These are phyloP conservation scores for Octomys mimax DNA, from an alignment of 2,797 vertebrate genomes.

Conservation along the genomic window DNA sequence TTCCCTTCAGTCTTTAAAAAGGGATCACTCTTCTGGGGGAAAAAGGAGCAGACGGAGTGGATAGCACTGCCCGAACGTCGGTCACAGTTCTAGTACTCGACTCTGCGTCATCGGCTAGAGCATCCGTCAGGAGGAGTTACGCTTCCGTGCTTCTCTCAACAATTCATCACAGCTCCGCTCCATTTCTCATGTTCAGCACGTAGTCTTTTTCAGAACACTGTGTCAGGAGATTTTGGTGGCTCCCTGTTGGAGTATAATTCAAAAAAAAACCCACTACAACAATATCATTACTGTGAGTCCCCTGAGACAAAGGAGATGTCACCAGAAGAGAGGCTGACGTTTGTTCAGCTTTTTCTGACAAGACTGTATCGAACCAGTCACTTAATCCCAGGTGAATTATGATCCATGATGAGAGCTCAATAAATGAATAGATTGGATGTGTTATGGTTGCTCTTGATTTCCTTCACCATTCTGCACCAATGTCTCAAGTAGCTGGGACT, in stretches of 20 bases:
- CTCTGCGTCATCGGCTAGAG: neutral
- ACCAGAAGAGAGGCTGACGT: conserved; percentile 15
- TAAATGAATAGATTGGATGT: conserved; percentile 23
- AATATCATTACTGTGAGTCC: conserved; percentile 38
- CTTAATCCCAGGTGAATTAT: conserved; percentile 58
- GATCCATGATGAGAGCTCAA: conserved; percentile 67
- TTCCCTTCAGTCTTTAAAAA: conserved; percentile 21
- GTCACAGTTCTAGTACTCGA: neutral
- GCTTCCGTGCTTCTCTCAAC: conserved; percentile 22
- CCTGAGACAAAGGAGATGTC: conserved; percentile 46
- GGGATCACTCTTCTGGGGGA: neutral
- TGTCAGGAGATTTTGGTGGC: conserved; percentile 60
- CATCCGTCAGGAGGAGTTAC: conserved; percentile 66
- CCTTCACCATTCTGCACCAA: neutral
- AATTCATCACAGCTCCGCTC: conserved; percentile 67
- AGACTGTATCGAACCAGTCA: conserved; percentile 7
- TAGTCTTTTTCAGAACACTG: conserved; percentile 53
- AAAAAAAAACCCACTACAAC: conserved; percentile 67
- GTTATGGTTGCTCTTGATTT: neutral
- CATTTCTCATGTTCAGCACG: conserved; percentile 56
- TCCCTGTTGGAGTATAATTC: conserved; percentile 65
- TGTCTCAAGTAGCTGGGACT: neutral
- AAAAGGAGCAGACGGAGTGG: conserved; percentile 55
- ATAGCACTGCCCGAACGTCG: conserved; percentile 43
- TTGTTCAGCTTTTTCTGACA: conserved; percentile 78